These are phyloP conservation scores for Myrmophylax atrothorax DNA, from an alignment of 2,113 vertebrate genomes.

Conservation along the genomic window DNA sequence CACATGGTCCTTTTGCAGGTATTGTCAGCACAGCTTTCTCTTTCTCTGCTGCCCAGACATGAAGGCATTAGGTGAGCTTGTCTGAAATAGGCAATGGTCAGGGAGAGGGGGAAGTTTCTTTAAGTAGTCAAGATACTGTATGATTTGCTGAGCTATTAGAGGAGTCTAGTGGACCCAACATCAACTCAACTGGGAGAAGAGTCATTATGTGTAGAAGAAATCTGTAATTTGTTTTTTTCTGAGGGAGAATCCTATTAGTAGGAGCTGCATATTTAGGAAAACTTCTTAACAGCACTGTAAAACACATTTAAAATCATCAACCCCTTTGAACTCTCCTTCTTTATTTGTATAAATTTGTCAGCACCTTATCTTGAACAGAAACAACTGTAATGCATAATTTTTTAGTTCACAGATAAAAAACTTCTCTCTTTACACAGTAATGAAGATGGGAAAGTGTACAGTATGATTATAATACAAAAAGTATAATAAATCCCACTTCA, in stretches of 20 bases:
- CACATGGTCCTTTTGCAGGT: accelerated
- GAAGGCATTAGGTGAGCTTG: not conserved
- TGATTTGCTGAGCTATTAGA: not conserved
- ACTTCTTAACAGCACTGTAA: not conserved
- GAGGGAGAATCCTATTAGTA: not conserved
- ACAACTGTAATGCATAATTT: not conserved
- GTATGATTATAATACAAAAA: not conserved
- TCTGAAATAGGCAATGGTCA: not conserved
- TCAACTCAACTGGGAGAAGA: not conserved
- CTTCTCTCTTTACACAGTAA: not conserved
- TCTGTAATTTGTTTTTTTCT: not conserved
- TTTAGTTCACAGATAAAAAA: not conserved
- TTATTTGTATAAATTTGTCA: not conserved
- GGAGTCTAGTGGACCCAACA: not conserved
- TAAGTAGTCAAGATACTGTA: not conserved
- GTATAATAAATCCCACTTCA: not conserved
- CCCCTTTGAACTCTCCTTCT: not conserved
- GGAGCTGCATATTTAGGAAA: not conserved
- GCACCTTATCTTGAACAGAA: not conserved
- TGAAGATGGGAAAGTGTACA: not conserved
- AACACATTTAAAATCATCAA: not conserved
- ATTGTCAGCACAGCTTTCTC: not conserved
- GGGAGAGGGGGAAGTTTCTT: not conserved
- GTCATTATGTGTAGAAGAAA: not conserved
- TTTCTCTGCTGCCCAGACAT: not conserved